These are phyloP conservation scores for Ataeniobius toweri DNA, from an alignment of 2,797 vertebrate genomes.

Conservation along the genomic window DNA sequence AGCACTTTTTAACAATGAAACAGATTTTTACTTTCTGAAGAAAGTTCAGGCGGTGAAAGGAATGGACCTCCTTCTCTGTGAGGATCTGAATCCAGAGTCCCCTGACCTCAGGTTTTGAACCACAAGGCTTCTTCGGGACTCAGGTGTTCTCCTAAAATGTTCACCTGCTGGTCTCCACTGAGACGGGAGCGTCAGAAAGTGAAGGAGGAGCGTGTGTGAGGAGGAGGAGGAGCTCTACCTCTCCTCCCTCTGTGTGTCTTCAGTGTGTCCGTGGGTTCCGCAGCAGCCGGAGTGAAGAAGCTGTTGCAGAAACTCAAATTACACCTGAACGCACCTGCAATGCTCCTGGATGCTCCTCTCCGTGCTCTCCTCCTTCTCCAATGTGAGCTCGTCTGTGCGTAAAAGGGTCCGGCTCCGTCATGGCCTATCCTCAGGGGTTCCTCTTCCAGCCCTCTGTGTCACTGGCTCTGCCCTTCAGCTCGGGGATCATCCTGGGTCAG, in stretches of 20 bases:
- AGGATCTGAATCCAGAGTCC: not conserved
- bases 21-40: not conserved
- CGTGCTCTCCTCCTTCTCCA: constrained; percentile 13
- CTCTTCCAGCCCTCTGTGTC: constrained; percentile 92
- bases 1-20: not conserved
- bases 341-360: constrained; percentile 37
- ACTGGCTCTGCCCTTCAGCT: constrained; percentile 89
- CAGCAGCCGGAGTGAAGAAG: constrained; percentile 37
- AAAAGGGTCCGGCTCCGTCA: constrained; percentile 68
- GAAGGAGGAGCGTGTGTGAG: constrained; percentile 21
- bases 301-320: constrained; percentile 20
- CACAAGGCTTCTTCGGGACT: not conserved
- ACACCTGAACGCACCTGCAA: constrained; percentile 28
- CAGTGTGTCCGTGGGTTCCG: constrained; percentile 24
- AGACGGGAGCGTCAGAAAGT: constrained; percentile 5
- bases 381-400: constrained; percentile 49
- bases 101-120: not conserved
- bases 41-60: not conserved
- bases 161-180: not conserved
- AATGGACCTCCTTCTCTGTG: not conserved
- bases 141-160: not conserved
- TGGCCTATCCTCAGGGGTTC: constrained; percentile 95
- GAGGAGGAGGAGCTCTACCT: constrained; percentile 33
- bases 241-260: constrained; percentile 38
- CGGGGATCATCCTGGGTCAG: constrained; percentile 87